Evolutionary conservation across 2,888 invertebrate genomes (phyloP), one percentile per base, ranked within the genome.

Genomic region (Pandemis heparana): DNA sequence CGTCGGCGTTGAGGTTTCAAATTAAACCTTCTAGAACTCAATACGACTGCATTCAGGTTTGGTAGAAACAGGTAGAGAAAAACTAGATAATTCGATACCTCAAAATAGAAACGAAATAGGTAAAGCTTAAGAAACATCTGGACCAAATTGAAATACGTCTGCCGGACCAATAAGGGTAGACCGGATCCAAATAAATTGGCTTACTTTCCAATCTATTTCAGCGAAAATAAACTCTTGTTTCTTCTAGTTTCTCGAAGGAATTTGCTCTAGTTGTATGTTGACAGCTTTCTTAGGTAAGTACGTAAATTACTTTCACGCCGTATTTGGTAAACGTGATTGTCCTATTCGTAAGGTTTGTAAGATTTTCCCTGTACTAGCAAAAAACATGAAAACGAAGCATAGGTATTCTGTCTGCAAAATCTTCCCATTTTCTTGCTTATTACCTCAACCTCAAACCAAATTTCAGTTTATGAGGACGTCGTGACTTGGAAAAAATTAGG

Each of bases 361-460:
- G 88, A 83, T 85, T 86, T 86, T 79, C 79, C 67, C 79, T 85
- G 84, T 86, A 67, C 51, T 61, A 64, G 66, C 70, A 38, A 64
- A 60, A 56, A 59, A n/a, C 46, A 46, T 16, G 18, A 59, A 68
- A 71, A 64, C 64, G 53, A 12, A 59, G 43, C 63, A 60, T 60
- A 60, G 23, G 16, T 48, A 48, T 51, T 39, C 23, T 48, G 12
- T 48, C 39, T 12, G 23, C 23, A 56, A 56, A 23, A 23, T 3
- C 16, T 10, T 5, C 23, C 18, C 9, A 56, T 56, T 56, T 23
- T 23, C 12, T 23, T 23, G 23, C 4, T 53, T 53, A 53, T 53
- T 56, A 10, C 12, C 10, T 53, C n/a, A n/a, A n/a, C 16, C 16
- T 6, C 10, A 56, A 32, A 56, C 56, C 12, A 23, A 56, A 56